phyloP scores from a whole-genome alignment of 2,888 invertebrate species.

The Sepiola atlantica region DNA sequence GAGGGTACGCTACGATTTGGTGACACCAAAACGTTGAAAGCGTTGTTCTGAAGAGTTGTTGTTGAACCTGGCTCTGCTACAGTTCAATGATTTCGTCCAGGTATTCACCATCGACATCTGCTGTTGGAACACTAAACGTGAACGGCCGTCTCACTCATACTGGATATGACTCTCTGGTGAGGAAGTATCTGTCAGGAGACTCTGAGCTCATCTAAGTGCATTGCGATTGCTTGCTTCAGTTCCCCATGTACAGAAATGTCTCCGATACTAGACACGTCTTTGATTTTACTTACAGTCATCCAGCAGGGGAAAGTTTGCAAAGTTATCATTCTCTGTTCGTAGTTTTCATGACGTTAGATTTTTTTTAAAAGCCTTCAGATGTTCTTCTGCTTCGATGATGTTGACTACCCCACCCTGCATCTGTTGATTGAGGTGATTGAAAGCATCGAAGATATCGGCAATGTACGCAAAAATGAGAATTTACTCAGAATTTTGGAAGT shows the following conservation, averaged over 20 bases:
- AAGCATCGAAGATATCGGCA: neutral
- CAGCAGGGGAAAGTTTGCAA: conserved; percentile 43
- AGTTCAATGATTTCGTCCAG: no score
- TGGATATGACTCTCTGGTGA: no score
- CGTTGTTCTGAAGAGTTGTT: no score
- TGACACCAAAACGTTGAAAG: no score
- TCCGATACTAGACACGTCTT: conserved; percentile 35
- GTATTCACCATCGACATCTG: no score
- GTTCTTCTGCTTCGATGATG: neutral
- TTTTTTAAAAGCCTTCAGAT: conserved; percentile 33
- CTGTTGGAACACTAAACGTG: no score
- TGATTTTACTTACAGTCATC: conserved; percentile 37
- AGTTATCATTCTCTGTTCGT: conserved; percentile 42
- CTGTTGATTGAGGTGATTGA: conserved; percentile 40
- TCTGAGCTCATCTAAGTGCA: no score
- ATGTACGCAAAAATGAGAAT: neutral
- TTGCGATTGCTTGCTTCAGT: no score
- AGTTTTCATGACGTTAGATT: conserved; percentile 33
- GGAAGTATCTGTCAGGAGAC: no score
- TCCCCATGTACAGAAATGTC: conserved; percentile 33
- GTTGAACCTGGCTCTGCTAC: no score
- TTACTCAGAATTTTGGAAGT: conserved; percentile 4
- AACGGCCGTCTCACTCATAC: no score
- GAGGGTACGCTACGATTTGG: neutral
- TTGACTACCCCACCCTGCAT: conserved; percentile 36